Percentiles rank a stretch among this genome's conserved stretches.
Evolutionary conservation across 2,113 vertebrate genomes (phyloP).

Genomic region (Protobothrops mucrosquamatus): DNA sequence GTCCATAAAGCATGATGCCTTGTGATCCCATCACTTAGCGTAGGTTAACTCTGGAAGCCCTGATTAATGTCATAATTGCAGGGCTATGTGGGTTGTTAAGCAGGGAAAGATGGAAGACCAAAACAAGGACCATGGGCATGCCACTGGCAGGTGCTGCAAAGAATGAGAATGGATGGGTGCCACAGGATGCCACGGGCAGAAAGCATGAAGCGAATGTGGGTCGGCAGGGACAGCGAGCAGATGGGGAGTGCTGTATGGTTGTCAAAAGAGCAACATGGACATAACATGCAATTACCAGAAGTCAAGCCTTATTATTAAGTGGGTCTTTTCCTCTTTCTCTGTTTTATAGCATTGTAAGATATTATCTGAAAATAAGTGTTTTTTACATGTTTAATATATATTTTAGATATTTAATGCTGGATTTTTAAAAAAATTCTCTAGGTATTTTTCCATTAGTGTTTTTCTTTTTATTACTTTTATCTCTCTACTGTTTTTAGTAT

Average conservation of each 20-base stretch:
- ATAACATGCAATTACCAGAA: too few relatives aligned
- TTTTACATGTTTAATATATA: too few relatives aligned
- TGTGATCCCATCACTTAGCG: not conserved
- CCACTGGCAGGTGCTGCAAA: not conserved
- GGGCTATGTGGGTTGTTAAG: not conserved
- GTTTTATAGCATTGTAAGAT: too few relatives aligned
- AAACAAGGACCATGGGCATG: not conserved
- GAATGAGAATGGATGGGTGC: not conserved
- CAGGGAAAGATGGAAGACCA: not conserved
- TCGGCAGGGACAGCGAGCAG: not conserved
- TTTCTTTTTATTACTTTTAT: too few relatives aligned
- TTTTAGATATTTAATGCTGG: too few relatives aligned
- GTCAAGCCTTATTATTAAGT: too few relatives aligned
- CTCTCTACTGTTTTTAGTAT: too few relatives aligned
- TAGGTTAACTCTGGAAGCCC: not conserved
- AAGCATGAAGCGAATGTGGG: not conserved
- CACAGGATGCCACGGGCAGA: not conserved
- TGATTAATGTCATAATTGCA: not conserved
- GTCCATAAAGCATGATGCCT: not conserved
- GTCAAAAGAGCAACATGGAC: not conserved
- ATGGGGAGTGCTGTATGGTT: not conserved
- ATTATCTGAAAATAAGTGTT: too few relatives aligned
- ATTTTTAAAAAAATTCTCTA: too few relatives aligned
- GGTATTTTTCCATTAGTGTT: too few relatives aligned
- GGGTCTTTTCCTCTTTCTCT: too few relatives aligned